These are phyloP conservation scores for Epistrophella euchroma DNA, from an alignment of 2,888 invertebrate species.

Conservation along the genomic window DNA sequence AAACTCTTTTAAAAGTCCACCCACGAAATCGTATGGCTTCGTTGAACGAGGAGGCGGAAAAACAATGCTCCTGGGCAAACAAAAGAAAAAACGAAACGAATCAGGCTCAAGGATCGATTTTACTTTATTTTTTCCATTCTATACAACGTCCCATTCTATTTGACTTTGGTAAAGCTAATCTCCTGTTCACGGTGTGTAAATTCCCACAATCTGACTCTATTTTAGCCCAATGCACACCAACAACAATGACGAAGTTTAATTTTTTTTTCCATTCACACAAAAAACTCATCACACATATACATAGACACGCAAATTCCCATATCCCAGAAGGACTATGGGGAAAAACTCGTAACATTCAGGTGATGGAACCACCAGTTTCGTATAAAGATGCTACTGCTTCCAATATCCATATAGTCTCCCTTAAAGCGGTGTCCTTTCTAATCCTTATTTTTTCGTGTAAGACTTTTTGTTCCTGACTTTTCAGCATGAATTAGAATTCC, in stretches of 20 bases:
- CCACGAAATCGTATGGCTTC: slow-evolving; percentile 23
- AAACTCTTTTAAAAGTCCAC: slow-evolving; percentile 40
- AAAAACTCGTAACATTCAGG: slow-evolving; percentile 33
- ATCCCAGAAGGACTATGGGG: slow-evolving; percentile 5
- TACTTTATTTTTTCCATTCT: not conserved
- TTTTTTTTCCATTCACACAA: slow-evolving; percentile 58
- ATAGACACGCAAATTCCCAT: slow-evolving; percentile 18
- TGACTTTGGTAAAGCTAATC: slow-evolving; percentile 75
- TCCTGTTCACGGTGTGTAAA: slow-evolving; percentile 72
- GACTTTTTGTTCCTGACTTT: slow-evolving; percentile 79
- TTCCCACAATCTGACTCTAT: slow-evolving; percentile 65
- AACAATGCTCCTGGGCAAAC: slow-evolving; percentile 25
- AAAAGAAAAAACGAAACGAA: slow-evolving; percentile 31
- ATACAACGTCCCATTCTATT: slow-evolving; percentile 53
- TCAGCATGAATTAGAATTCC: slow-evolving; percentile 80
- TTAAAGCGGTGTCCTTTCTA: slow-evolving; percentile 57
- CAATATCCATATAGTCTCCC: slow-evolving; percentile 14
- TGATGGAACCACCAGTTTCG: slow-evolving; percentile 24
- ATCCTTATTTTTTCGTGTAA: slow-evolving; percentile 79
- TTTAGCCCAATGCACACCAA: slow-evolving; percentile 54
- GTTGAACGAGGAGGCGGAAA: slow-evolving; percentile 29
- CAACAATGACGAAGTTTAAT: slow-evolving; percentile 51
- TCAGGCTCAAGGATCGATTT: slow-evolving; percentile 53
- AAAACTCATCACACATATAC: slow-evolving; percentile 25
- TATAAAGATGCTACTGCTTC: slow-evolving; percentile 1